Conservation (phyloP, 2,113 vertebrate genomes). For the Triplophysa siluroides region DNA sequence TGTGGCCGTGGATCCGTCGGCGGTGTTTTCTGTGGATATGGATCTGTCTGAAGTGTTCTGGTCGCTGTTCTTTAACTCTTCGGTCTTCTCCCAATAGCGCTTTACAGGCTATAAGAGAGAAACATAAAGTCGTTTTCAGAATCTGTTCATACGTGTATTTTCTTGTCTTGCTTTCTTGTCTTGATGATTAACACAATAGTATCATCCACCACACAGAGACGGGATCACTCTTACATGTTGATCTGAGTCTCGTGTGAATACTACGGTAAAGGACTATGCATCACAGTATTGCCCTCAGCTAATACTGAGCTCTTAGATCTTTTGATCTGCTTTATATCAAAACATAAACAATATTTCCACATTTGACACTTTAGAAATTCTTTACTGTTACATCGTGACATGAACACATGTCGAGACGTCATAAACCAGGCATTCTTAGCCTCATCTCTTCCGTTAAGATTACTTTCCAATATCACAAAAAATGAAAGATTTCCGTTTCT, state of each 20-base stretch:
- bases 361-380: too few relatives aligned
- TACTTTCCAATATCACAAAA: not conserved
- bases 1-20: not conserved
- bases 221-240: too few relatives aligned
- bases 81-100: slow-evolving; percentile 46
- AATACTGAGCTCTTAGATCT: too few relatives aligned
- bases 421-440: not conserved
- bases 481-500: not conserved
- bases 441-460: not conserved
- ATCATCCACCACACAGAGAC: too few relatives aligned
- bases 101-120: slow-evolving; percentile 33
- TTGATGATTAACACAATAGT: too few relatives aligned
- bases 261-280: too few relatives aligned
- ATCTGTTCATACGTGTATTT: not conserved
- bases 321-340: too few relatives aligned
- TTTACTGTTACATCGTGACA: too few relatives aligned
- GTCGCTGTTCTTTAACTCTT: not conserved
- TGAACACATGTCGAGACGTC: too few relatives aligned
- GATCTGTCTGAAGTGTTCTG: not conserved
- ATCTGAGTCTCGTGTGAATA: too few relatives aligned
- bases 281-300: too few relatives aligned
- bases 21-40: not conserved
- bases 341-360: too few relatives aligned
- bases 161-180: not conserved
- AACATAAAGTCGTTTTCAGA: not conserved